These are phyloP conservation scores for Tanaodytes sp. DNA, from an alignment of 2,888 invertebrate species.

Conservation along the genomic window DNA sequence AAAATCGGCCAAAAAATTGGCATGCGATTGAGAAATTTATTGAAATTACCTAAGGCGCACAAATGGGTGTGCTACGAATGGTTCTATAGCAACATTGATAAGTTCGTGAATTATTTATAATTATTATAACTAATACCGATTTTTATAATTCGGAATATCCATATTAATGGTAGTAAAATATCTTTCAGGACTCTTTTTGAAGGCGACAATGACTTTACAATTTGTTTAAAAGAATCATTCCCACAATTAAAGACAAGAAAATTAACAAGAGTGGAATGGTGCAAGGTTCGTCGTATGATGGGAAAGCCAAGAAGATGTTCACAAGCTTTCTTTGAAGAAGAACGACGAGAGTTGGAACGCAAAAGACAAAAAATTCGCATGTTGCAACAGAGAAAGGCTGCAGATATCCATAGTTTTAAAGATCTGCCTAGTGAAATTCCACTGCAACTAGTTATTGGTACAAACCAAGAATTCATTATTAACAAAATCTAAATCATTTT, in stretches of 20 bases:
- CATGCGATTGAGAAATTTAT: conserved; percentile 88
- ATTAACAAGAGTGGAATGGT: conserved; percentile 94
- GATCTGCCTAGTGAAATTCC: conserved; percentile 96
- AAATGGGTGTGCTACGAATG: conserved; percentile 99
- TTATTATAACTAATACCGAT: too few species aligned
- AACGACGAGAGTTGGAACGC: conserved; percentile 89
- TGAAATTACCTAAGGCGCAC: conserved; percentile 98
- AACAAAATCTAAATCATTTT: too few species aligned
- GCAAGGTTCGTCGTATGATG: conserved; percentile 94
- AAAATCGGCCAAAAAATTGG: conserved; percentile 93
- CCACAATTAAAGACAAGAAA: conserved; percentile 90
- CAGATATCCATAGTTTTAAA: conserved; percentile 82
- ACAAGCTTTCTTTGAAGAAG: conserved; percentile 95
- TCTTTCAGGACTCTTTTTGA: conserved; percentile 86
- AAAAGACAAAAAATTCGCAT: conserved; percentile 93
- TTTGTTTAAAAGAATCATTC: conserved; percentile 93
- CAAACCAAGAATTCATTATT: too few species aligned
- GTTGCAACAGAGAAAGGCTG: conserved; percentile 91
- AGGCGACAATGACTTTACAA: conserved; percentile 96
- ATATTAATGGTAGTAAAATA: too few species aligned
- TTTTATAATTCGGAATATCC: too few species aligned
- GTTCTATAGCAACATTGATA: conserved; percentile 98
- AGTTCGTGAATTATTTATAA: conserved; percentile 75
- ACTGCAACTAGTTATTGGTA: conserved; percentile 91
- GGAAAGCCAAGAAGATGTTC: conserved; percentile 97